Conservation (phyloP, 2,113 vertebrate genomes). For the Pollachius pollachius region DNA sequence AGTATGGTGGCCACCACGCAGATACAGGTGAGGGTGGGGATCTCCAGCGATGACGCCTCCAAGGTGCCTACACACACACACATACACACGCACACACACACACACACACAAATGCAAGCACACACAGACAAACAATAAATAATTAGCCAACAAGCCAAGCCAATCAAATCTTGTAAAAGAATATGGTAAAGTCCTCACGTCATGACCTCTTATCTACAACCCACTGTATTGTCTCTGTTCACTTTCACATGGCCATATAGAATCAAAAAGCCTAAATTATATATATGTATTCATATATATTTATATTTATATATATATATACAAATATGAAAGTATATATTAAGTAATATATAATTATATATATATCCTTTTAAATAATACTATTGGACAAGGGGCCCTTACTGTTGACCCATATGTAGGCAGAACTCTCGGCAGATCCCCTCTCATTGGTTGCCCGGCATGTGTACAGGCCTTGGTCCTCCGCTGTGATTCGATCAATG, state of each 20-base stretch:
- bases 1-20: constrained; percentile 87
- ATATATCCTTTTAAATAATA: not conserved
- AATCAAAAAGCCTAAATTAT: no score
- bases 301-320: no score
- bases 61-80: constrained; percentile 69
- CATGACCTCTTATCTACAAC: no score
- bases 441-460: constrained; percentile 87
- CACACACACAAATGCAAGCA: not conserved
- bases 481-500: constrained; percentile 87
- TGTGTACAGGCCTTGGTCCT: constrained; percentile 89
- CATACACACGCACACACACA: constrained; percentile 15
- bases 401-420: constrained; percentile 87
- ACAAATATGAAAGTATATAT: no score
- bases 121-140: not conserved
- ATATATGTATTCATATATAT: no score
- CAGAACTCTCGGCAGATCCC: constrained; percentile 83
- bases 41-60: constrained; percentile 83
- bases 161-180: no score
- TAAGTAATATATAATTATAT: no score
- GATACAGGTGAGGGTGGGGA: constrained; percentile 86
- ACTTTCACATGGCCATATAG: no score
- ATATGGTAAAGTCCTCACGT: no score
- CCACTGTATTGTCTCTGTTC: no score
- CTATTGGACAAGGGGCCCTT: constrained; percentile 37
- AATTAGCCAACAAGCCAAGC: no score